Evolutionary conservation across 2,888 invertebrate genomes (phyloP).

Genomic region (Perizoma affinitatum): DNA sequence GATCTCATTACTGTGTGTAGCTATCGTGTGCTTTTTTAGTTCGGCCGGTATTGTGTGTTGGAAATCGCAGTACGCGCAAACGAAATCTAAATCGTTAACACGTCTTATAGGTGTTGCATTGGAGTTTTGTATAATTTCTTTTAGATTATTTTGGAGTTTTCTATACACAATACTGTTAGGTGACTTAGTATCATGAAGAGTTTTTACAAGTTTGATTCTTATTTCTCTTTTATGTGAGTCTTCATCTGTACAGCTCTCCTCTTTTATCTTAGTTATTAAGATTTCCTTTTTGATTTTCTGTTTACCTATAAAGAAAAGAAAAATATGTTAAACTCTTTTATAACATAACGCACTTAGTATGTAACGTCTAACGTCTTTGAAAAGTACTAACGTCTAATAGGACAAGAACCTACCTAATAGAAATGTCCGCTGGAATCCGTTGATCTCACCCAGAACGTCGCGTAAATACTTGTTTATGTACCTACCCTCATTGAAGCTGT

Average conservation of each 20-base stretch:
- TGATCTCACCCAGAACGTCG: no score
- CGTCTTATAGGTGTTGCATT: conserved; percentile 40
- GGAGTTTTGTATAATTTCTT: conserved; percentile 26
- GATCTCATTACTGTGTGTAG: conserved; percentile 28
- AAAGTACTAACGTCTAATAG: no score
- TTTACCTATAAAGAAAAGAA: conserved; percentile 26
- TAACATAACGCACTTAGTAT: neutral
- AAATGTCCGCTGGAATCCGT: no score
- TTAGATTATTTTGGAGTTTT: conserved; percentile 26
- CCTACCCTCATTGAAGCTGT: no score
- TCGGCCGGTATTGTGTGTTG: conserved; percentile 26
- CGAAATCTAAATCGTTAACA: conserved; percentile 30
- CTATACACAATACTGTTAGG: conserved; percentile 12
- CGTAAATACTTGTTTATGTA: no score
- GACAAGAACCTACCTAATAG: no score
- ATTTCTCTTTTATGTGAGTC: conserved; percentile 6
- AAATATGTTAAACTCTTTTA: conserved; percentile 14
- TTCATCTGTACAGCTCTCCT: conserved; percentile 1
- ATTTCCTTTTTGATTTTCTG: conserved; percentile 20
- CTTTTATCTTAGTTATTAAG: conserved; percentile 8
- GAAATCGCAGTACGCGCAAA: conserved; percentile 37
- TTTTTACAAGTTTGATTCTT: conserved; percentile 20
- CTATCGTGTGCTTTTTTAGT: conserved; percentile 35
- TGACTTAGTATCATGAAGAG: conserved; percentile 9
- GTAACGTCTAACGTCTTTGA: no score